These are phyloP conservation scores for Fundulus diaphanus DNA, from an alignment of 2,797 vertebrate species.

Conservation along the genomic window DNA sequence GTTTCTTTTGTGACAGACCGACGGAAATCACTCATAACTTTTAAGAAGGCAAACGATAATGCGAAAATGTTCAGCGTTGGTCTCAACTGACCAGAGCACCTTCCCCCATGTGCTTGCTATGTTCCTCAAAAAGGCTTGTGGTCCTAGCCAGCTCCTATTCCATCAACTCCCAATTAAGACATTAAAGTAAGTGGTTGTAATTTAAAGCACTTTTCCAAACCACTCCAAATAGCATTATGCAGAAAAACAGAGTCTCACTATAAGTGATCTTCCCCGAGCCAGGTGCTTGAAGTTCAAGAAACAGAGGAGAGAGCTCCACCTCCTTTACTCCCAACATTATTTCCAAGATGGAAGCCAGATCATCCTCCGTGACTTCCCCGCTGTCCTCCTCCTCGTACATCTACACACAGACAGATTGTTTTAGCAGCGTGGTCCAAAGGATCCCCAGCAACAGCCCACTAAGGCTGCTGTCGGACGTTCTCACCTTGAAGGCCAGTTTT, in stretches of 20 bases:
- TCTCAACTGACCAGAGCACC: too few species aligned
- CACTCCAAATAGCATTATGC: neutral
- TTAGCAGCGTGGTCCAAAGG: neutral
- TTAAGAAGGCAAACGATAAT: neutral
- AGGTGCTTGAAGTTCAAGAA: slow-evolving; percentile 79
- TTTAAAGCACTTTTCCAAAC: neutral
- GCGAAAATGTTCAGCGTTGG: too few species aligned
- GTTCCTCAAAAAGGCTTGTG: too few species aligned
- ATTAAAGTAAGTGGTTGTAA: neutral
- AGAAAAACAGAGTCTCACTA: slow-evolving; percentile 74
- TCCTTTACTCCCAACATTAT: slow-evolving; percentile 88
- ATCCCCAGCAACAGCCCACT: neutral
- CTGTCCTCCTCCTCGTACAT: slow-evolving; percentile 86
- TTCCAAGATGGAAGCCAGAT: slow-evolving; percentile 86
- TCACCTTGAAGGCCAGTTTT: slow-evolving; percentile 88
- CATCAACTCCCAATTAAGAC: neutral
- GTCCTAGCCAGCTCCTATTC: neutral
- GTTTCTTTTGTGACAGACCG: neutral
- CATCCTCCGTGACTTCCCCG: slow-evolving; percentile 77
- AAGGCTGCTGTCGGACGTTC: neutral
- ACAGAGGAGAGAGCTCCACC: slow-evolving; percentile 80
- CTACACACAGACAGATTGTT: slow-evolving; percentile 56
- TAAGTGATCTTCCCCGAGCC: slow-evolving; percentile 82
- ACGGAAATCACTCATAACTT: neutral
- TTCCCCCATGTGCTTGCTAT: too few species aligned